These are phyloP conservation scores for Diphyllodes magnificus DNA, from an alignment of 2,113 vertebrate species.

Conservation along the genomic window DNA sequence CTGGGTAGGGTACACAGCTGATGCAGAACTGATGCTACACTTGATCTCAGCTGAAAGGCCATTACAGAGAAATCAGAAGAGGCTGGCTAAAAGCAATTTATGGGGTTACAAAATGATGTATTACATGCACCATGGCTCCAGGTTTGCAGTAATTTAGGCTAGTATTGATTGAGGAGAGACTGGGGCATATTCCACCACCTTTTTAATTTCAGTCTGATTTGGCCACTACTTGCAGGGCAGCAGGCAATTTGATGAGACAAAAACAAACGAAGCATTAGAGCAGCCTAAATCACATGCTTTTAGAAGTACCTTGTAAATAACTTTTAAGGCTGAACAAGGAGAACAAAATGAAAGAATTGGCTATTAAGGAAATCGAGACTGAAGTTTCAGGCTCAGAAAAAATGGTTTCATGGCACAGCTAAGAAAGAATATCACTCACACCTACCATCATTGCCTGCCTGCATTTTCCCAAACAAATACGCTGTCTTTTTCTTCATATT, in stretches of 20 bases:
- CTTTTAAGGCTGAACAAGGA: conserved; percentile 30
- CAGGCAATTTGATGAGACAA: conserved; percentile 49
- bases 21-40: neutral
- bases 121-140: conserved; percentile 51
- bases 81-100: conserved; percentile 49
- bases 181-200: conserved; percentile 57
- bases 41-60: conserved; percentile 43
- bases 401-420: neutral
- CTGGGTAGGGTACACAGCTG: neutral
- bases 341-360: conserved; percentile 48
- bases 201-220: conserved; percentile 59
- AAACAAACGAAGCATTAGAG: conserved; percentile 55
- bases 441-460: neutral
- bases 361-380: conserved; percentile 17
- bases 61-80: conserved; percentile 53
- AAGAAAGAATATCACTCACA: neutral
- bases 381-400: conserved; percentile 23
- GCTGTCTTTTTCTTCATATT: neutral
- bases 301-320: conserved; percentile 55
- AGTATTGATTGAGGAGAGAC: conserved; percentile 56
- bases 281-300: conserved; percentile 37
- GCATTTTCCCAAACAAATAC: conserved; percentile 14
- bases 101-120: conserved; percentile 63
- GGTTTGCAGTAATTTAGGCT: conserved; percentile 61
- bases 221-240: conserved; percentile 49